Conservation (phyloP, 1,140 invertebrate genomes). For the Schlechtendalia chinensis region DNA sequence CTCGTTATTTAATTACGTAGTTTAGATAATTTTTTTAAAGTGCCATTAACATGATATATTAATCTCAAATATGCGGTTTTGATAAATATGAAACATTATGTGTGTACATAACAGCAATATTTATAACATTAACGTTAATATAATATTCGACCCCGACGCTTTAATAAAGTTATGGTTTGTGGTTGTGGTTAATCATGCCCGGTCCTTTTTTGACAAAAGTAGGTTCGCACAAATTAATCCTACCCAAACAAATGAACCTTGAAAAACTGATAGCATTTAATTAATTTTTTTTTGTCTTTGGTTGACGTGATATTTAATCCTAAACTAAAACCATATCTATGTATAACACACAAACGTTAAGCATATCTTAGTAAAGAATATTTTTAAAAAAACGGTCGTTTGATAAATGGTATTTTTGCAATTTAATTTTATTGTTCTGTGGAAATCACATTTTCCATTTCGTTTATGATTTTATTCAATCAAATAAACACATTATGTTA, state of each 20-base stretch:
- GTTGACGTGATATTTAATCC: background rate
- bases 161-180: background rate
- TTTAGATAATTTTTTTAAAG: too few relatives aligned
- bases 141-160: background rate
- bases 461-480: too few relatives aligned
- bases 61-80: background rate
- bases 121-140: background rate
- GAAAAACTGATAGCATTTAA: constrained; percentile 2
- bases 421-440: background rate
- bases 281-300: background rate
- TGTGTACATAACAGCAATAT: background rate
- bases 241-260: constrained; percentile 17
- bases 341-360: background rate
- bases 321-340: background rate
- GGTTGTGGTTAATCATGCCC: background rate
- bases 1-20: too few relatives aligned
- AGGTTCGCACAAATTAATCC: constrained; percentile 1
- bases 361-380: background rate
- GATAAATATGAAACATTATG: background rate
- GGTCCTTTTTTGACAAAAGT: constrained; percentile 4
- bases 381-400: too few relatives aligned
- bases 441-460: background rate
- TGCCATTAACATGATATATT: too few relatives aligned
- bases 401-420: background rate
- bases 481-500: too few relatives aligned